Evolutionary conservation across 2,888 invertebrate species (phyloP).

Genomic region (Meteorus cinctellus): DNA sequence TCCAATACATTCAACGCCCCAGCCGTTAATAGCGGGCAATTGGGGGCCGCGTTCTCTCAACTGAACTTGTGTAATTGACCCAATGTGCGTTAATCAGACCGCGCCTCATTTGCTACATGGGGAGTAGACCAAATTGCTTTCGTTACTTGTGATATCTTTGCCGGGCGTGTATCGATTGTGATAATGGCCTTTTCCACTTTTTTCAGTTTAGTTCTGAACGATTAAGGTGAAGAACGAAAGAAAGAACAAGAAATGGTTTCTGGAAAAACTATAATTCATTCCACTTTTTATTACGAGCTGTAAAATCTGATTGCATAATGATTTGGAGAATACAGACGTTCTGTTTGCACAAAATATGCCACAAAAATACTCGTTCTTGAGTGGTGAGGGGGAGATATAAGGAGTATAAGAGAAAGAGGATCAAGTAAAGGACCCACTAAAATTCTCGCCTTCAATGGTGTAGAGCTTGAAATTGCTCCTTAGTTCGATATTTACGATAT

Average conservation of each 20-base stretch:
- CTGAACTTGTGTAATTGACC: constrained; percentile 62
- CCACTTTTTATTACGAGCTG: neutral
- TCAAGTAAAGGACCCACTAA: constrained; percentile 19
- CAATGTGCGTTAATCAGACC: constrained; percentile 63
- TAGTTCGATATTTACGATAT: constrained; percentile 32
- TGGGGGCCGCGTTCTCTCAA: constrained; percentile 59
- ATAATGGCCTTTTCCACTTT: neutral
- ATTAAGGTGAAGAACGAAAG: neutral
- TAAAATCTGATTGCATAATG: neutral
- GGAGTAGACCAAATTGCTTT: constrained; percentile 61
- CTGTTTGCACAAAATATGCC: neutral
- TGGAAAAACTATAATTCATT: neutral
- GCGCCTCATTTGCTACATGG: constrained; percentile 60
- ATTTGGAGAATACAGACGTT: neutral
- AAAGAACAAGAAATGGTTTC: neutral
- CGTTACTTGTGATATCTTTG: constrained; percentile 58
- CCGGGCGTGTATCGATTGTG: constrained; percentile 24
- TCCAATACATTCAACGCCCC: constrained; percentile 33
- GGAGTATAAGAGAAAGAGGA: neutral
- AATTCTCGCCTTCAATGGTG: constrained; percentile 17
- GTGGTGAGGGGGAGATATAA: neutral
- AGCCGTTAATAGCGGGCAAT: constrained; percentile 62
- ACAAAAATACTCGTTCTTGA: neutral
- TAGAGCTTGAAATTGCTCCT: constrained; percentile 31
- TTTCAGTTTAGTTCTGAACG: neutral